These are phyloP conservation scores for Danaus chrysippus DNA, from an alignment of 2,888 invertebrate genomes.

Conservation along the genomic window DNA sequence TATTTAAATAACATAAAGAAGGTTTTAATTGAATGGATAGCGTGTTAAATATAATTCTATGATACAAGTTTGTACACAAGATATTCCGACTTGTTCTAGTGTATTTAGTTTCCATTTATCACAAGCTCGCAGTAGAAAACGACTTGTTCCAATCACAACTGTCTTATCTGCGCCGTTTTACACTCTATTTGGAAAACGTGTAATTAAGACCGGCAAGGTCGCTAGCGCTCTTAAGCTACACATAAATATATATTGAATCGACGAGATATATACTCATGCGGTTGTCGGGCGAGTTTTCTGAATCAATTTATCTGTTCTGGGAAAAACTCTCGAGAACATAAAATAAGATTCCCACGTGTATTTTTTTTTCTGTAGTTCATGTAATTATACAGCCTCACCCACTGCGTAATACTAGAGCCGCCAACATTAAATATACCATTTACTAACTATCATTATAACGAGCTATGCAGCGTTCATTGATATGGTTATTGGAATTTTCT, in stretches of 20 bases:
- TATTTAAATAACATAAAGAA: too few relatives aligned
- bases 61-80: too few relatives aligned
- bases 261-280: slow-evolving; percentile 37
- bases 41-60: too few relatives aligned
- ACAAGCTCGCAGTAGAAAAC: not conserved
- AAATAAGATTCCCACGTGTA: slow-evolving; percentile 69
- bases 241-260: slow-evolving; percentile 20
- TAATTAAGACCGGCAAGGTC: slow-evolving; percentile 39
- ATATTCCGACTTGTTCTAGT: too few relatives aligned
- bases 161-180: not conserved
- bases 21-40: too few relatives aligned
- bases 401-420: slow-evolving; percentile 27
- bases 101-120: too few relatives aligned
- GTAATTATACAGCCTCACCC: slow-evolving; percentile 44
- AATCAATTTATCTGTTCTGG: slow-evolving; percentile 43
- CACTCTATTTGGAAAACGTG: slow-evolving; percentile 6
- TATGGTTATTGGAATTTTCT: not conserved
- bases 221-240: slow-evolving; percentile 31
- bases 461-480: not conserved
- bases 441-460: not conserved
- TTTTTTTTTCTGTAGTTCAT: slow-evolving; percentile 50
- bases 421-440: not conserved
- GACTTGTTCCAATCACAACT: not conserved
- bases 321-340: slow-evolving; percentile 66
- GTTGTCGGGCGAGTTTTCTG: slow-evolving; percentile 53